A percentile compares a stretch with the other conserved stretches of the same genome.
Conservation (phyloP, 2,888 invertebrate genomes). For the Geophilus truncorum region DNA sequence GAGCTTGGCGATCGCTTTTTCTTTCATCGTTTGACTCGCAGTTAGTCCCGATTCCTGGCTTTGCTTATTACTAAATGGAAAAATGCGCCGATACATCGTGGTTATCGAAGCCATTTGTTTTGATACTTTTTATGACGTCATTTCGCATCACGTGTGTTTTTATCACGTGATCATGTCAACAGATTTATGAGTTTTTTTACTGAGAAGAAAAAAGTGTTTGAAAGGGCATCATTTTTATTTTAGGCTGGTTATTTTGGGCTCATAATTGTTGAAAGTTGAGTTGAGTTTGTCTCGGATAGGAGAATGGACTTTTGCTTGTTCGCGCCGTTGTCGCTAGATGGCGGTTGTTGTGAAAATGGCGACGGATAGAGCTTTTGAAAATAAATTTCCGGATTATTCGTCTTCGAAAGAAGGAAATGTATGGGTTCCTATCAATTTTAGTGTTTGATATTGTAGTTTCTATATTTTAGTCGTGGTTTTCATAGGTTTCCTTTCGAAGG, state of each 20-base stretch:
- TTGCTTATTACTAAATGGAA: neutral
- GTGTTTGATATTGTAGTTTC: neutral
- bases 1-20: slow-evolving; percentile 29
- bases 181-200: neutral
- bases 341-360: neutral
- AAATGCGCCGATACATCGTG: slow-evolving; percentile 33
- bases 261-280: neutral
- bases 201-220: neutral
- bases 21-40: slow-evolving; percentile 29
- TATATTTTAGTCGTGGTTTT: neutral
- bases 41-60: neutral
- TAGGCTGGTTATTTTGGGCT: neutral
- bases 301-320: too few relatives aligned
- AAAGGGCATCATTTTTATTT: neutral
- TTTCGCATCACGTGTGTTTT: slow-evolving; percentile 28
- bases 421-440: neutral
- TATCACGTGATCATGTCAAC: neutral
- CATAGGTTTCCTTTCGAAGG: neutral
- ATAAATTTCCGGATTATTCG: slow-evolving; percentile 33
- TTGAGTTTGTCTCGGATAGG: neutral
- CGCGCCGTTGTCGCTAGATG: neutral
- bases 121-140: slow-evolving; percentile 30
- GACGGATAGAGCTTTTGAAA: slow-evolving; percentile 31
- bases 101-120: slow-evolving; percentile 33
- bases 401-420: neutral